Evolutionary conservation across 2,113 vertebrate genomes (phyloP).

Genomic region (Tympanuchus pallidicinctus): DNA sequence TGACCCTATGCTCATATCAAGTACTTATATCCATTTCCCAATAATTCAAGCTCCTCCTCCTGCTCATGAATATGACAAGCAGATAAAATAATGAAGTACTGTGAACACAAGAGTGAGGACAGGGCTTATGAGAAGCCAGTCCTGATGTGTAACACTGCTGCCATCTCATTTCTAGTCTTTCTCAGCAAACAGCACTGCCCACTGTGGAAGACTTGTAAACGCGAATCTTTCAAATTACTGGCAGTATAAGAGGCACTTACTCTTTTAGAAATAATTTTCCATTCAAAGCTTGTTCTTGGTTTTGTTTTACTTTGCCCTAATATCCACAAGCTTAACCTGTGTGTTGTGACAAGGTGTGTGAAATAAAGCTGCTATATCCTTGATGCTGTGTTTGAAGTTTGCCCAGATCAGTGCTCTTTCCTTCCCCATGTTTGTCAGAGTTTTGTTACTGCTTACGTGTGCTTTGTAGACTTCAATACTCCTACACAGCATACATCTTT

Average conservation of each 20-base stretch:
- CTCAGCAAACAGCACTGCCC: not conserved
- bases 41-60: not conserved
- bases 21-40: not conserved
- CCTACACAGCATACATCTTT: accelerated
- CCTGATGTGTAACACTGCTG: not conserved
- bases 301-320: not conserved
- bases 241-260: not conserved
- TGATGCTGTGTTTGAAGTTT: not conserved
- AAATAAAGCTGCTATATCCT: not conserved
- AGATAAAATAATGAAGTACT: not conserved
- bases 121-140: not conserved
- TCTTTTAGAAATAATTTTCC: not conserved
- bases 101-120: not conserved
- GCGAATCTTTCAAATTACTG: not conserved
- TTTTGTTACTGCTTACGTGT: conserved; percentile 31
- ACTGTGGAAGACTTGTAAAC: not conserved
- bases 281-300: not conserved
- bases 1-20: not conserved
- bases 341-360: not conserved
- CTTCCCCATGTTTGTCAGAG: conserved; percentile 44
- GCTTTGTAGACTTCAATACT: conserved; percentile 14
- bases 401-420: not conserved
- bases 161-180: too few species aligned
- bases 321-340: not conserved
- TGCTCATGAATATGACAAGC: not conserved